Percentiles rank a stretch among this genome's conserved stretches.
Evolutionary conservation across 2,888 invertebrate species (phyloP).

Genomic region (Cyrtodaria siliqua): DNA sequence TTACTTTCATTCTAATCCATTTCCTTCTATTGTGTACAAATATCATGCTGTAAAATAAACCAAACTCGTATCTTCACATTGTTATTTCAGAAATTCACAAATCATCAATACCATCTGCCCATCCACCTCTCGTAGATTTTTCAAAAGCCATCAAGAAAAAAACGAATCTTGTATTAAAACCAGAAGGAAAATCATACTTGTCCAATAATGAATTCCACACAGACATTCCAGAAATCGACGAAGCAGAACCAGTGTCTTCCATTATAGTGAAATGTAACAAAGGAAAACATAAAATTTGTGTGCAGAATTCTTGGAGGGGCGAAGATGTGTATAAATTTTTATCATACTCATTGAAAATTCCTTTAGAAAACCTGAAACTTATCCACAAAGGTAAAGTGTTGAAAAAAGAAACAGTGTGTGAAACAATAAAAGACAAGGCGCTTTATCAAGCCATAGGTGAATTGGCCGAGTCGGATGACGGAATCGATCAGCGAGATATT

Average conservation of each 20-base stretch:
- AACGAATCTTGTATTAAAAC: neutral
- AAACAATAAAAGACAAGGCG: conserved; percentile 66
- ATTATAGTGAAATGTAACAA: conserved; percentile 76
- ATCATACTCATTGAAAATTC: conserved; percentile 66
- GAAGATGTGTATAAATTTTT: conserved; percentile 69
- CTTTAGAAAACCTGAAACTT: conserved; percentile 77
- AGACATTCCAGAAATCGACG: conserved; percentile 68
- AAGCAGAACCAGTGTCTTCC: conserved; percentile 39
- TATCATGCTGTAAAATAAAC: too few relatives aligned
- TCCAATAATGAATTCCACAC: conserved; percentile 51
- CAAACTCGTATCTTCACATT: too few relatives aligned
- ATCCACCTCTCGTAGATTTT: conserved; percentile 61
- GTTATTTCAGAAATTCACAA: too few relatives aligned
- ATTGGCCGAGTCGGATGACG: conserved; percentile 68
- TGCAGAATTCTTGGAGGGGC: conserved; percentile 74
- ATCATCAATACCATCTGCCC: too few relatives aligned
- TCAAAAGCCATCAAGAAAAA: conserved; percentile 45
- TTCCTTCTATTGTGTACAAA: too few relatives aligned
- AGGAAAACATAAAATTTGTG: conserved; percentile 67
- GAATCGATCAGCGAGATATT: conserved; percentile 74
- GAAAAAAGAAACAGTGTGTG: conserved; percentile 60
- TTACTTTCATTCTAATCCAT: too few relatives aligned
- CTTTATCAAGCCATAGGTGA: conserved; percentile 79
- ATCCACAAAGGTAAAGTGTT: conserved; percentile 79
- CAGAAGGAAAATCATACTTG: conserved; percentile 47